Evolutionary conservation across 2,888 invertebrate genomes (phyloP), one percentile per base, ranked within the genome.

Genomic region (Cybosia mesomella): DNA sequence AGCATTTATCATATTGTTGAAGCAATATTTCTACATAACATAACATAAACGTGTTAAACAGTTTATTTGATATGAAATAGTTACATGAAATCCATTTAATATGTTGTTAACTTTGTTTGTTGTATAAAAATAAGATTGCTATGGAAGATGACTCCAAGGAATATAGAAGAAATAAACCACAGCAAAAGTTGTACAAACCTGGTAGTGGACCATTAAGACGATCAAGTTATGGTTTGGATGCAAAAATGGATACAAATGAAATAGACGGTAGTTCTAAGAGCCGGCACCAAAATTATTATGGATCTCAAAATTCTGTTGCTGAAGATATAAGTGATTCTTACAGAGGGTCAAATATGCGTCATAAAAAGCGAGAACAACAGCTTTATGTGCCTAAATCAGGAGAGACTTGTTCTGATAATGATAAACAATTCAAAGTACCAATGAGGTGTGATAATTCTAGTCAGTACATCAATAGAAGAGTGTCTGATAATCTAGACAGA

Each of bases 131-230:
- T 86, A 84, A 86, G 84, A 87, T 88, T 93, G 94, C 82, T 93
- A 95, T 95, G 95, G 95, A 94, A 94, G 94, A 94, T 94, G 95
- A 94, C 83, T 95, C 85, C 86, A 95, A 94, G 88, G 95, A 96
- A 80, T 95, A 93, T 81, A 95, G 92, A 94, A 96, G 95, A 90
- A 96, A 96, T 88, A 96, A 96, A 92, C 97, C 96, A 83, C 96
- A 96, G 86, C 96, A 96, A 91, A 96, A 96, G 91, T 93, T 97
- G 75, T 97, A 97, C 85, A 96, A 96, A 88, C 97, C 97, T 87
- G 97, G 97, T 81, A 97, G 97, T 95, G 97, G 97, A 76, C 97
- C 97, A 76, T 91, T 97, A 77, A 95, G 96, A 86, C 96, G 97
- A 90, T 96, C 97, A 76, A 96, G 95, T 82, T 95, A 95, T 90